Evolutionary conservation across 2,113 vertebrate species (phyloP).

Genomic region (Quiscalus mexicanus): DNA sequence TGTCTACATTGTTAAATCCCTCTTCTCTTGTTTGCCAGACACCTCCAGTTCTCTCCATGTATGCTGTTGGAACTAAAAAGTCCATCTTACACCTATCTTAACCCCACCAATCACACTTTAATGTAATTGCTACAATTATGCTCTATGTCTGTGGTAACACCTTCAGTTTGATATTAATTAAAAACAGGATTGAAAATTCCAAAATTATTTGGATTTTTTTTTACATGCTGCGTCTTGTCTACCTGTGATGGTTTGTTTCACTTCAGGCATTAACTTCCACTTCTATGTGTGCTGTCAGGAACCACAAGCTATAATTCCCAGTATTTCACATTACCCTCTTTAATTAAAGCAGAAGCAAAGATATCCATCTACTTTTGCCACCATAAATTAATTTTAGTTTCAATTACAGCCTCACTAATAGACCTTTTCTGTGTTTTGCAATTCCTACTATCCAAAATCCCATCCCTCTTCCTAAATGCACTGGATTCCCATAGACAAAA

Average conservation of each 20-base stretch:
- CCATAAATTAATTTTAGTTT: not conserved
- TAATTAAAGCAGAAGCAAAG: slow-evolving; percentile 1
- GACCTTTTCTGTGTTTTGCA: not conserved
- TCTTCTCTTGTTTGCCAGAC: not conserved
- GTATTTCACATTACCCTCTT: not conserved
- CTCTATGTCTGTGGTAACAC: not conserved
- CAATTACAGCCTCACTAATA: not conserved
- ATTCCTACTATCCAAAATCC: not conserved
- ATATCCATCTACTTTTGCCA: not conserved
- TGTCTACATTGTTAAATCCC: not conserved
- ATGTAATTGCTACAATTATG: not conserved
- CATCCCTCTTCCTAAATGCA: not conserved
- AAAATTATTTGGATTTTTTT: not conserved
- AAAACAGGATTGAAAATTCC: not conserved
- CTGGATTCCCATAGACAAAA: not conserved
- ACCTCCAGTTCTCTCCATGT: not conserved
- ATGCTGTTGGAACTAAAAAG: not conserved
- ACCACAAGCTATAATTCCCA: not conserved
- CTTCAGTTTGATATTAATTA: not conserved
- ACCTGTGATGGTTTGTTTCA: not conserved
- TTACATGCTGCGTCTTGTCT: not conserved
- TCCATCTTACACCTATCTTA: not conserved
- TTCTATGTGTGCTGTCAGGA: not conserved
- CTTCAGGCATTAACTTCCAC: not conserved
- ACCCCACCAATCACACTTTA: not conserved